Evolutionary conservation across 2,888 invertebrate species (phyloP).

Genomic region (Macrosoma leucophasiata): DNA sequence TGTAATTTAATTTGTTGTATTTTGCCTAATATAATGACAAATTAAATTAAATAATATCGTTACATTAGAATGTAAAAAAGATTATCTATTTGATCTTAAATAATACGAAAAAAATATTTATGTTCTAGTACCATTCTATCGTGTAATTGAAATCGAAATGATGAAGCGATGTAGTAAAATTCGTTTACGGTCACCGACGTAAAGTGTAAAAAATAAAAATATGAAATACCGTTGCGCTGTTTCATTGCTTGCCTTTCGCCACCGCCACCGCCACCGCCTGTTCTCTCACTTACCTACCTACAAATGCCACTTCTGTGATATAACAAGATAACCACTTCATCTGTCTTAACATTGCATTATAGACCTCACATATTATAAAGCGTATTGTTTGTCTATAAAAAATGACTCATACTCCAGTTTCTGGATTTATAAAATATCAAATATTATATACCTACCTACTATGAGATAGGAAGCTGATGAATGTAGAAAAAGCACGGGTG

Average conservation of each 20-base stretch:
- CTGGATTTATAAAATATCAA: too few species aligned
- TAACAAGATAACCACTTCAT: background rate
- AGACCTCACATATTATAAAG: too few species aligned
- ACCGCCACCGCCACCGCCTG: constrained; percentile 8
- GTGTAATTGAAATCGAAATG: constrained; percentile 65
- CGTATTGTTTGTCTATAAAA: too few species aligned
- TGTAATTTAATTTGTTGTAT: constrained; percentile 73
- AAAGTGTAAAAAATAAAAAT: constrained; percentile 73
- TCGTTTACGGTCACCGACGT: constrained; percentile 73
- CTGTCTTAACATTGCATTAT: too few species aligned
- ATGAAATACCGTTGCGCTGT: constrained; percentile 63
- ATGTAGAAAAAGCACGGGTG: too few species aligned
- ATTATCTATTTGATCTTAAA: constrained; percentile 76
- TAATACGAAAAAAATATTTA: constrained; percentile 74
- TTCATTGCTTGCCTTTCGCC: constrained; percentile 43
- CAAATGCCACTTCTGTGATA: background rate
- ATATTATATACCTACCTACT: too few species aligned
- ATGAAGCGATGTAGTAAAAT: constrained; percentile 72
- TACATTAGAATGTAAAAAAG: constrained; percentile 75
- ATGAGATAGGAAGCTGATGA: too few species aligned
- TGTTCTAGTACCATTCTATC: constrained; percentile 74
- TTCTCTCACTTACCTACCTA: background rate
- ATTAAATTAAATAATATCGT: constrained; percentile 71
- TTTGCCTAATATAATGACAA: constrained; percentile 72
- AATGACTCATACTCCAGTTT: too few species aligned